Conservation (phyloP, 2,797 vertebrate species). For the Schizothorax lantsangensis region DNA sequence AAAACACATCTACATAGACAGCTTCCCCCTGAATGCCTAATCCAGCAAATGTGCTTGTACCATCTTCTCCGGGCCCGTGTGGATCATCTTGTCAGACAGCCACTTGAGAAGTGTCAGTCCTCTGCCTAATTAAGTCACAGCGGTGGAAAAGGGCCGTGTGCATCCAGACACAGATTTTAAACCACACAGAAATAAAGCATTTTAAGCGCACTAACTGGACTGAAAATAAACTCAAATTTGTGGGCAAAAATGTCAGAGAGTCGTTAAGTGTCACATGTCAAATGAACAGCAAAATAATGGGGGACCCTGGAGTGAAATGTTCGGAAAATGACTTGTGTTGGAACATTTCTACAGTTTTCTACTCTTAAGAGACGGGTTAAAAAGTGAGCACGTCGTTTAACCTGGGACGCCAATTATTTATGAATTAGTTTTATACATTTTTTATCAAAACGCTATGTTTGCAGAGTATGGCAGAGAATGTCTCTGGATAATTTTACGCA, state of each 20-base stretch:
- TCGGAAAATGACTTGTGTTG: conserved; percentile 57
- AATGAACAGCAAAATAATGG: conserved; percentile 63
- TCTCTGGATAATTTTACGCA: neutral
- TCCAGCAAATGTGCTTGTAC: conserved; percentile 62
- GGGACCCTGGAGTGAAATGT: conserved; percentile 52
- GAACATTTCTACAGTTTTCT: conserved; percentile 55
- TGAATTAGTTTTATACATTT: neutral
- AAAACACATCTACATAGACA: conserved; percentile 54
- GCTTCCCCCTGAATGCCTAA: conserved; percentile 56
- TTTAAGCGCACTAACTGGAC: conserved; percentile 61
- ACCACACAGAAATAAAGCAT: conserved; percentile 59
- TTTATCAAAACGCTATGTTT: neutral
- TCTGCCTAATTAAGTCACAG: conserved; percentile 66
- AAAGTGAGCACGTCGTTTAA: conserved; percentile 58
- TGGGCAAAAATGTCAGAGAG: conserved; percentile 56
- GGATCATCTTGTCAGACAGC: conserved; percentile 62
- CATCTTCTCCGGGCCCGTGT: conserved; percentile 50
- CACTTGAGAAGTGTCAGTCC: conserved; percentile 68
- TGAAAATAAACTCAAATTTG: conserved; percentile 61
- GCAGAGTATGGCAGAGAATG: neutral
- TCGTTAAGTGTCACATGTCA: conserved; percentile 63
- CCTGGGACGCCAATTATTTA: conserved; percentile 54
- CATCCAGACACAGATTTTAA: conserved; percentile 63
- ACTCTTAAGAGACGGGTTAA: conserved; percentile 56
- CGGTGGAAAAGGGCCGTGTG: conserved; percentile 58